Evolutionary conservation across 2,113 vertebrate species (phyloP), one percentile per base, ranked within the genome.

Genomic region (Tamias sibiricus): DNA sequence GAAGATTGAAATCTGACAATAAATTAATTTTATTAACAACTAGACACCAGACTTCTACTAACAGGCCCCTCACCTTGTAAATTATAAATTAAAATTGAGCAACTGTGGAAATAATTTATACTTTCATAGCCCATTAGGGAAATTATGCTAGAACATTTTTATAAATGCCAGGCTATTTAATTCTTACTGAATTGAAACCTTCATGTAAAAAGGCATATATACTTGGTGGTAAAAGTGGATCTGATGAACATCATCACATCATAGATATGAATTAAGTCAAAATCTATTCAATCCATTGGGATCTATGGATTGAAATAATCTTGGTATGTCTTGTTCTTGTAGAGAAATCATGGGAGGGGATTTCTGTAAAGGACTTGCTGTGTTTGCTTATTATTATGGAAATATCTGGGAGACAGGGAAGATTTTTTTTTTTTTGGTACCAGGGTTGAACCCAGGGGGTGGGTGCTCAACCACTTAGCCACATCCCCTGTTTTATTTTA

Each of bases 1-100:
- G 35, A 91, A 75, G 66, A 66, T 17, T 87, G 42, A 91, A 92
- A 87, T 79, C 47, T 75, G 87, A 87, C 47, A 86, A 79, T 83
- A 90, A 94, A 86, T 95, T 96, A 84, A 89, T 92, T 93, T 95
- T 81, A 86, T 84, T 95, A 91, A 90, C 44, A 93, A 77, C 49
- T 30, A 64, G 68, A 87, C 57, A 59, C 28, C 42, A 91, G 75
- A 16, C 26, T 49, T 97, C 74, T 82, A 77, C 26, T 91, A 76
- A 96, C 30, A 44, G 81, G 19, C 32, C 74, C 11, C 62, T 95
- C 6, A 11, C 24, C 83, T 95, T 57, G 14, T 87, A 83, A 97
- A 96, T 86, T 82, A 93, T 91, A 87, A 85, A 96, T 95, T 88
- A 74, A 83, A 93, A 91, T 59, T 91, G 87, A 95, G 54, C 14